Evolutionary conservation across 2,113 vertebrate species (phyloP).

Genomic region (Syrmaticus mikado): DNA sequence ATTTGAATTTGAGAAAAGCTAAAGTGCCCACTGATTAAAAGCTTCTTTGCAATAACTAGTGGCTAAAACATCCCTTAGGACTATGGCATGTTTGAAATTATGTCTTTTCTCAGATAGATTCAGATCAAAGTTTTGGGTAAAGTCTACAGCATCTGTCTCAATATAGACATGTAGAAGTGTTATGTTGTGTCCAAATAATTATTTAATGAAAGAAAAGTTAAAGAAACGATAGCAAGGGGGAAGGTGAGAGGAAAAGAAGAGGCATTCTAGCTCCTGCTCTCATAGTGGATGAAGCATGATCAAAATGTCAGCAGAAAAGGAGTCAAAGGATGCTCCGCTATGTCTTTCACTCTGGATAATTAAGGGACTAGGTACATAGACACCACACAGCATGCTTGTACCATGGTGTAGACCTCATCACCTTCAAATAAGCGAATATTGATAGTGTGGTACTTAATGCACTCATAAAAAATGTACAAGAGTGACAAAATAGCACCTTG

Average conservation of each 20-base stretch:
- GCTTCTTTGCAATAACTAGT: neutral
- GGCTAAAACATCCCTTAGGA: neutral
- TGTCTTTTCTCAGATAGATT: neutral
- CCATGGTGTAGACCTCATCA: neutral
- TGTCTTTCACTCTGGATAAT: neutral
- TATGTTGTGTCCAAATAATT: neutral
- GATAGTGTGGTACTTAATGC: neutral
- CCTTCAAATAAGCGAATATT: neutral
- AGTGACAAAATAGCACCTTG: neutral
- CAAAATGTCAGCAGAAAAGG: accelerated
- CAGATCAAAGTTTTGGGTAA: neutral
- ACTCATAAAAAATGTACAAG: neutral
- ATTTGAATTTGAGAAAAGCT: neutral
- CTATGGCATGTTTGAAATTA: neutral
- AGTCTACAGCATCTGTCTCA: neutral
- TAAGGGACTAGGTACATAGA: neutral
- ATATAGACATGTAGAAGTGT: neutral
- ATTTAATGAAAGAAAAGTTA: neutral
- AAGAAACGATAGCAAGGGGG: neutral
- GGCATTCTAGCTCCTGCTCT: neutral
- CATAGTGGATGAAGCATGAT: neutral
- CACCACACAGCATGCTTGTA: neutral
- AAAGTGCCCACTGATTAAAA: neutral
- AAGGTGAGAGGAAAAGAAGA: neutral
- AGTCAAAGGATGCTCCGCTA: accelerated